A percentile compares a stretch with the other conserved stretches of the same genome.
phyloP scores from a whole-genome alignment of 1,140 invertebrate genomes.

The Laodelphax striatellus region DNA sequence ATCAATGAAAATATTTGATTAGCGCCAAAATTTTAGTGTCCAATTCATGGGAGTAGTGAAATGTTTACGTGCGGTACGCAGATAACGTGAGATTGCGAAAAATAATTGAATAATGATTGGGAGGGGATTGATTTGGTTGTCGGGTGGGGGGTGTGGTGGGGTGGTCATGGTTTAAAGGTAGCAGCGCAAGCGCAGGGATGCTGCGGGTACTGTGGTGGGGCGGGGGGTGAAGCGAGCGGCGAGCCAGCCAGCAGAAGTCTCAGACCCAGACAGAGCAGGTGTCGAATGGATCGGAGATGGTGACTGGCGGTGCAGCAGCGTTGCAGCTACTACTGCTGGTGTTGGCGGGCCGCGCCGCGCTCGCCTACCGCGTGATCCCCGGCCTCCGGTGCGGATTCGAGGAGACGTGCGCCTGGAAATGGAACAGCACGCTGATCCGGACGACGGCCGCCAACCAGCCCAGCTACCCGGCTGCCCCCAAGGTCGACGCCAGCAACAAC shows the following conservation, averaged over 20 bases:
- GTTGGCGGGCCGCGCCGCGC: background rate
- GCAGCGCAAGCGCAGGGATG: too few species aligned
- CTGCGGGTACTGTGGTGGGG: too few species aligned
- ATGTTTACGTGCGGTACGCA: too few species aligned
- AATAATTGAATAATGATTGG: slow-evolving; percentile 1
- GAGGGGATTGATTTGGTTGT: background rate
- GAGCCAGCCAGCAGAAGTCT: background rate
- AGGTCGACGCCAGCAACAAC: background rate
- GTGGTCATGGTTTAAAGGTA: background rate
- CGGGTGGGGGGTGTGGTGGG: background rate
- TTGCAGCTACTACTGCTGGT: background rate
- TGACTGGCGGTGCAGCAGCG: background rate
- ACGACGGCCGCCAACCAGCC: background rate
- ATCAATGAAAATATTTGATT: too few species aligned
- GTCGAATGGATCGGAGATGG: background rate
- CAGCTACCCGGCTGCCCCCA: background rate
- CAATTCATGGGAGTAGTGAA: too few species aligned
- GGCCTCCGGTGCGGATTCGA: background rate
- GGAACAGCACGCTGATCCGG: background rate
- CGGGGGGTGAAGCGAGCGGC: too few species aligned
- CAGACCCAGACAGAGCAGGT: background rate
- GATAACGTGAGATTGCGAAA: background rate
- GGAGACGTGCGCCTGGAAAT: background rate
- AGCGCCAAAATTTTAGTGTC: too few species aligned
- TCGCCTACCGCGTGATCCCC: background rate